Conservation (phyloP, 1,140 invertebrate genomes). For the Camponotus pennsylvanicus region DNA sequence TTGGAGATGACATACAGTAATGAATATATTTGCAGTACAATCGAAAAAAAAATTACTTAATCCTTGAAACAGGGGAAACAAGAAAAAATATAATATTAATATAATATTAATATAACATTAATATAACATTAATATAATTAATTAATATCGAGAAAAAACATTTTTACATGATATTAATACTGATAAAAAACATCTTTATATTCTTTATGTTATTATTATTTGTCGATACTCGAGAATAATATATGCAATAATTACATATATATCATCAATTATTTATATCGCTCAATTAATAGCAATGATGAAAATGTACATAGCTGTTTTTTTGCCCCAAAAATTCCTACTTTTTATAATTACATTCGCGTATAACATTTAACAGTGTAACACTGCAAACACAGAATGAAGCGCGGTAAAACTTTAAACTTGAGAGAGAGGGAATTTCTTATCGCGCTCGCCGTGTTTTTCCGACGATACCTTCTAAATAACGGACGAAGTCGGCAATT, state of each 20-base stretch:
- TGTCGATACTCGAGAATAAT: background rate
- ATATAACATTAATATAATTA: no score
- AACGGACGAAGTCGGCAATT: constrained; percentile 37
- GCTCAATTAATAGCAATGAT: background rate
- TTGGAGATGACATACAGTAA: no score
- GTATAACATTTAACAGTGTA: background rate
- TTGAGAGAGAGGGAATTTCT: constrained; percentile 2
- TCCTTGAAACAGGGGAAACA: background rate
- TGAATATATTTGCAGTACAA: background rate
- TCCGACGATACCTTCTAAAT: constrained; percentile 24
- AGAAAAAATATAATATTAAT: background rate
- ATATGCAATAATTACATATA: background rate
- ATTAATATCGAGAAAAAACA: no score
- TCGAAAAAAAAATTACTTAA: background rate
- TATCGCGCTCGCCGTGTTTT: background rate
- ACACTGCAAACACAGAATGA: background rate
- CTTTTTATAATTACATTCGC: background rate
- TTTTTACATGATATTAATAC: background rate
- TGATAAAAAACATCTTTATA: background rate
- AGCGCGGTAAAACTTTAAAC: background rate
- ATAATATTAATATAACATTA: no score
- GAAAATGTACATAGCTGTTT: background rate
- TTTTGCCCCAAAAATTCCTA: background rate
- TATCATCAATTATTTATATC: constrained; percentile 5
- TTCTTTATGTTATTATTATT: background rate